A percentile compares a stretch with the other conserved stretches of the same genome.
phyloP scores from a whole-genome alignment of 2,797 vertebrate species.

The Rhinogobio ventralis region DNA sequence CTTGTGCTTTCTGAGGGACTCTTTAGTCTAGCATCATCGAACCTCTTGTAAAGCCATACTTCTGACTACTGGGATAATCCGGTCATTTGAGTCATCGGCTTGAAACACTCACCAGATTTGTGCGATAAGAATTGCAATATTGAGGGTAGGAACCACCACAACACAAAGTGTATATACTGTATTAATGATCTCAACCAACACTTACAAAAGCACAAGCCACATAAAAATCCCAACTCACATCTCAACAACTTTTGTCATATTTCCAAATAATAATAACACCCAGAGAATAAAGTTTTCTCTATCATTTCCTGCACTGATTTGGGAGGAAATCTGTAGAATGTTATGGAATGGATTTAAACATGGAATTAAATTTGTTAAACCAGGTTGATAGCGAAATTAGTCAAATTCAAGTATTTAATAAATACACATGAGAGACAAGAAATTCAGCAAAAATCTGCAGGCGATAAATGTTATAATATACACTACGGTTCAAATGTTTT shows the following conservation, averaged over 20 bases:
- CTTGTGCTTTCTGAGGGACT: background rate
- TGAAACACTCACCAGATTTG: background rate
- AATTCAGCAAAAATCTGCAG: too few species aligned
- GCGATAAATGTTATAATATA: too few species aligned
- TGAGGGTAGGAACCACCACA: background rate
- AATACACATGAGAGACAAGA: too few species aligned
- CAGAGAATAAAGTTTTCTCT: background rate
- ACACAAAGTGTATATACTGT: background rate
- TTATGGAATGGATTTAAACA: background rate
- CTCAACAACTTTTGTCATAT: background rate
- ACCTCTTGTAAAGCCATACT: background rate
- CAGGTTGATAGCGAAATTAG: background rate
- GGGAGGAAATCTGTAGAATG: background rate
- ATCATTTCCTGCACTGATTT: background rate
- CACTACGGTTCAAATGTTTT: too few species aligned
- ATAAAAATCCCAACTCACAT: background rate
- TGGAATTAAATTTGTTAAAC: background rate
- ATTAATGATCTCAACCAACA: background rate
- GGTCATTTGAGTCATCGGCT: background rate
- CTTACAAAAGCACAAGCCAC: background rate
- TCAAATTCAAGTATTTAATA: too few species aligned
- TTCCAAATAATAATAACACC: background rate
- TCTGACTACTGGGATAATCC: background rate
- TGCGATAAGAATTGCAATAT: background rate
- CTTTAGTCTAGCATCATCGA: constrained; percentile 5